A percentile compares a stretch with the other conserved stretches of the same genome.
phyloP scores from a whole-genome alignment of 2,797 vertebrate genomes.

The Macropus fuliginosus region DNA sequence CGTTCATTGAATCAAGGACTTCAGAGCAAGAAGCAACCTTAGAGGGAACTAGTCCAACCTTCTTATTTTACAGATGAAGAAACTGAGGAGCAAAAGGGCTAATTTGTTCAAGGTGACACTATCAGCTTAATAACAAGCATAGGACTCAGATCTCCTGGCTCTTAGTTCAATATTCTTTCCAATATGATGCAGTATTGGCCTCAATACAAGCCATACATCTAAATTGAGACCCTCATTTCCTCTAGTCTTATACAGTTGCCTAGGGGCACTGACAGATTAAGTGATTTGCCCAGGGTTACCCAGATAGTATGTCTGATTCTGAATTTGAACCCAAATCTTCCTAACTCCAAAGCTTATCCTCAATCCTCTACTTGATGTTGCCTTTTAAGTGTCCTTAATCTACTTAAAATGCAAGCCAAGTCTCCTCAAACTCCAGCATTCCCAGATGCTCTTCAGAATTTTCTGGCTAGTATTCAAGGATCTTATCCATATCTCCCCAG shows the following conservation, averaged over 20 bases:
- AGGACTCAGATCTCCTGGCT: background rate
- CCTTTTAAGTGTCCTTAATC: background rate
- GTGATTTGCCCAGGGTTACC: background rate
- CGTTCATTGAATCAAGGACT: background rate
- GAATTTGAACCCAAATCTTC: background rate
- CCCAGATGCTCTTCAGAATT: background rate
- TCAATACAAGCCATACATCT: background rate
- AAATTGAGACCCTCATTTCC: background rate
- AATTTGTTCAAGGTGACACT: background rate
- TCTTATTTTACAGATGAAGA: background rate
- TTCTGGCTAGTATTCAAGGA: background rate
- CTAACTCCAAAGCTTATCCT: background rate
- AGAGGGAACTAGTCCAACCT: background rate
- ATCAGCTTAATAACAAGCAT: background rate
- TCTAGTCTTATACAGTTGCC: background rate
- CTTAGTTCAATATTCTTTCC: background rate
- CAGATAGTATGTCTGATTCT: background rate
- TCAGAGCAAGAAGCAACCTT: background rate
- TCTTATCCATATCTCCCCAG: background rate
- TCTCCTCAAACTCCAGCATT: background rate
- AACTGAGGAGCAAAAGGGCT: background rate
- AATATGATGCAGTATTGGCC: background rate
- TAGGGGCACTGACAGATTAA: background rate
- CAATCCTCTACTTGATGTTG: background rate
- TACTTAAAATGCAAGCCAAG: background rate